phyloP scores from a whole-genome alignment of 2,797 vertebrate genomes.

The Falco biarmicus region DNA sequence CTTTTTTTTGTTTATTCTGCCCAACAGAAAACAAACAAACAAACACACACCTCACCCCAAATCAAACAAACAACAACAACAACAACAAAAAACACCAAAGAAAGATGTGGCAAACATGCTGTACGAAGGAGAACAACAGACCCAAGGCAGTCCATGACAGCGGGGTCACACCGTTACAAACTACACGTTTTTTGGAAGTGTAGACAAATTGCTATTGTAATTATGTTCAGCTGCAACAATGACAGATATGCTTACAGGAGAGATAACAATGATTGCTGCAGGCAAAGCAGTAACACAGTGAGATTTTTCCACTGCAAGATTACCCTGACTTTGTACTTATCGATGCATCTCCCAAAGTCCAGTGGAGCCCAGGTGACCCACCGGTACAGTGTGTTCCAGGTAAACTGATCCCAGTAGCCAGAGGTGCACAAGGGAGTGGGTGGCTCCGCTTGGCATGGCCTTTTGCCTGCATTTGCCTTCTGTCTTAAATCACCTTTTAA shows the following conservation, averaged over 20 bases:
- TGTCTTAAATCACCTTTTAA: neutral
- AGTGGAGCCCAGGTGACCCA: neutral
- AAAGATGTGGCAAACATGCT: neutral
- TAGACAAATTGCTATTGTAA: neutral
- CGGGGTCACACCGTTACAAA: neutral
- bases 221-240: neutral
- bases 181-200: neutral
- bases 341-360: accelerated
- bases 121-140: neutral
- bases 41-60: no score
- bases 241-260: neutral
- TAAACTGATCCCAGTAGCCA: neutral
- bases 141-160: neutral
- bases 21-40: neutral
- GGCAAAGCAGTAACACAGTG: neutral
- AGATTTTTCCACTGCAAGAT: neutral
- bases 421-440: no score
- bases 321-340: neutral
- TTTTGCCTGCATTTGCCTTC: neutral
- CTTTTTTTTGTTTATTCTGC: neutral
- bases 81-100: neutral
- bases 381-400: neutral
- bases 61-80: no score
- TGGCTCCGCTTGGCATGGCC: neutral
- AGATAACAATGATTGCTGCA: neutral